Evolutionary conservation across 2,888 invertebrate genomes (phyloP), one percentile per base, ranked within the genome.

Genomic region (Bembecia ichneumoniformis): DNA sequence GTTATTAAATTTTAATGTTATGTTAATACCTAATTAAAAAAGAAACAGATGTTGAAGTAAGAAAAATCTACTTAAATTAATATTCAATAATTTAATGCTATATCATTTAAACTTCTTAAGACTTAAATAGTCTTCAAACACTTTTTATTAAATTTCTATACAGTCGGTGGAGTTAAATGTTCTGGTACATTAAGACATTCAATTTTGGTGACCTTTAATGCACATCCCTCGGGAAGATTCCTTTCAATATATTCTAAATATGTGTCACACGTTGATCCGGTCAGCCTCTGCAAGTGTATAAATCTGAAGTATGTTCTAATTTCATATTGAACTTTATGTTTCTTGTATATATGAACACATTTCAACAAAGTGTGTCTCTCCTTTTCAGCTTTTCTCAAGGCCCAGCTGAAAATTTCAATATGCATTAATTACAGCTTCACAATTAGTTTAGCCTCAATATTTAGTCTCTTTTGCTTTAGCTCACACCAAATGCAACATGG

Each of bases 141-240:
- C 9, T 28, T 28, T 28, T 28, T 28, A 28, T 28, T 28, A 40
- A 40, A 40, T 40, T 10, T 14, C 14, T 40, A 40, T 40, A 5
- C 40, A 40, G 40, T 15, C 15, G 44, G 44, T 44, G 44, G 44
- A 16, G 14, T 44, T 5, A 71, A 77, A 65, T 91, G 89, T 13
- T 90, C 89, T 0, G 90, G 90, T 17, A 90, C 50, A 53, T 76
- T 75, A 56, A 88, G 87, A 50, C 90, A 82, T 71, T 90, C 90
- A 10, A 94, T 91, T 87, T 92, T 95, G 1, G 95, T 94, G 1
- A 94, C 92, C 88, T 97, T 97, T 76, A 99, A 90, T 3, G 96
- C 96, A 56, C 99, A 95, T 40, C 99, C 99, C 89, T 99, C 99
- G 0, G 99, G 99, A 49, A 99, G 88, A 87, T 99, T 99, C 63